Evolutionary conservation across 2,888 invertebrate genomes (phyloP).

Genomic region (Sphaerophoria rueppellii): DNA sequence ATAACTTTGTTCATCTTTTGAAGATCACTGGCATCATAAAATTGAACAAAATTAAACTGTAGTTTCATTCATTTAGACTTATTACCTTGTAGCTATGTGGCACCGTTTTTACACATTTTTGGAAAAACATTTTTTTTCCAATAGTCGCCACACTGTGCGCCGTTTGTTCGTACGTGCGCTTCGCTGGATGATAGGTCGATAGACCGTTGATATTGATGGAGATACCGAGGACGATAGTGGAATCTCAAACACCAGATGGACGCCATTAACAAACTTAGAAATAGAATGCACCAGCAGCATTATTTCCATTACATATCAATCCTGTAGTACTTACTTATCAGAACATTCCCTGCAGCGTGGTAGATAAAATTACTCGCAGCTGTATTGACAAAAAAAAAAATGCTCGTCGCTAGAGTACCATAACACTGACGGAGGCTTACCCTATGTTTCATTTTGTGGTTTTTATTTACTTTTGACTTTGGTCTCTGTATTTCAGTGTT

Average conservation of each 20-base stretch:
- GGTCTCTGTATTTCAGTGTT: too few relatives aligned
- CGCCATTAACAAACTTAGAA: conserved; percentile 70
- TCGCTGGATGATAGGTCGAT: background rate
- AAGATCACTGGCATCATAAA: too few relatives aligned
- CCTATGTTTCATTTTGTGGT: background rate
- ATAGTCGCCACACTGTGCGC: too few relatives aligned
- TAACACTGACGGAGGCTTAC: too few relatives aligned
- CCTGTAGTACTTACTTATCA: conserved; percentile 70
- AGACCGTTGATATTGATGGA: conserved; percentile 44
- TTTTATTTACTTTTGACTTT: background rate
- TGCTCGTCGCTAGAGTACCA: background rate
- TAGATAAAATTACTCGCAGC: conserved; percentile 34
- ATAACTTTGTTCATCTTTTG: too few relatives aligned
- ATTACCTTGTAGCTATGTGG: too few relatives aligned
- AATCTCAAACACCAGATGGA: conserved; percentile 67
- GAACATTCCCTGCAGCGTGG: conserved; percentile 61
- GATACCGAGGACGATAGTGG: conserved; percentile 50
- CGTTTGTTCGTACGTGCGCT: conserved; percentile 11
- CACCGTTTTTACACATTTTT: too few relatives aligned
- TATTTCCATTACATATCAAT: conserved; percentile 50
- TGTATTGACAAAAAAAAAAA: conserved; percentile 25
- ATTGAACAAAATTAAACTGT: too few relatives aligned
- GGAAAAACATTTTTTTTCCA: too few relatives aligned
- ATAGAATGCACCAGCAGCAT: conserved; percentile 59
- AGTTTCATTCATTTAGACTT: too few relatives aligned